A percentile compares a stretch with the other conserved stretches of the same genome.
Evolutionary conservation across 2,888 invertebrate species (phyloP).

Genomic region (Pollenia griseotomentosa): DNA sequence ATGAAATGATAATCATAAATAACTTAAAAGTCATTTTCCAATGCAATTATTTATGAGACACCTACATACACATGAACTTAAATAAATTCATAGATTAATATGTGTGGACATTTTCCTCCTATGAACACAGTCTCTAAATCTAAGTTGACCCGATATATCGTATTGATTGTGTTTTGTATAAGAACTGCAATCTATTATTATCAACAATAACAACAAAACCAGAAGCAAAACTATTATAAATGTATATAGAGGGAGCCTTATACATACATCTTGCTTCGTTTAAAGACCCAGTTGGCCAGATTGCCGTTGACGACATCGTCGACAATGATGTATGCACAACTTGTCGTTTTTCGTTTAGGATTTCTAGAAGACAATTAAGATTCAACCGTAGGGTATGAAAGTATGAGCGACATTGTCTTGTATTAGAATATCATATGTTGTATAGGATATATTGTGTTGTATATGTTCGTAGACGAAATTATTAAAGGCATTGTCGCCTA

Average conservation of each 20-base stretch:
- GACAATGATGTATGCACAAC: too few species aligned
- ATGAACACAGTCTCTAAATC: constrained; percentile 1
- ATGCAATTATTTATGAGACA: constrained; percentile 56
- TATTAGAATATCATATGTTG: too few species aligned
- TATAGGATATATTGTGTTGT: too few species aligned
- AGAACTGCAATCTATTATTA: constrained; percentile 31
- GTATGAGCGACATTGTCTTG: too few species aligned
- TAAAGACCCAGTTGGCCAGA: background rate
- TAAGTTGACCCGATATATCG: too few species aligned
- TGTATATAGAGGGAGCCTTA: constrained; percentile 6
- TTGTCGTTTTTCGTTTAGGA: too few species aligned
- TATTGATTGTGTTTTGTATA: constrained; percentile 1
- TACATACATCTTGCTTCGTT: constrained; percentile 25
- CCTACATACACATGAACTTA: background rate
- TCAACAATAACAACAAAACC: constrained; percentile 10
- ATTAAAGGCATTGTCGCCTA: too few species aligned
- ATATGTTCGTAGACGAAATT: too few species aligned
- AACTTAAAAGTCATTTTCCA: constrained; percentile 71
- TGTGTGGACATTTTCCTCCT: background rate
- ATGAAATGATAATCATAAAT: constrained; percentile 68
- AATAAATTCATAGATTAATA: constrained; percentile 1
- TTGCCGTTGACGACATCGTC: too few species aligned
- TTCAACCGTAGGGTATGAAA: too few species aligned
- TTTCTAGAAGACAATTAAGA: too few species aligned
- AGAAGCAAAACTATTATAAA: constrained; percentile 29